Percentiles rank a stretch among this genome's conserved stretches.
phyloP scores from a whole-genome alignment of 2,888 invertebrate genomes.

The Megalurothrips usitatus region DNA sequence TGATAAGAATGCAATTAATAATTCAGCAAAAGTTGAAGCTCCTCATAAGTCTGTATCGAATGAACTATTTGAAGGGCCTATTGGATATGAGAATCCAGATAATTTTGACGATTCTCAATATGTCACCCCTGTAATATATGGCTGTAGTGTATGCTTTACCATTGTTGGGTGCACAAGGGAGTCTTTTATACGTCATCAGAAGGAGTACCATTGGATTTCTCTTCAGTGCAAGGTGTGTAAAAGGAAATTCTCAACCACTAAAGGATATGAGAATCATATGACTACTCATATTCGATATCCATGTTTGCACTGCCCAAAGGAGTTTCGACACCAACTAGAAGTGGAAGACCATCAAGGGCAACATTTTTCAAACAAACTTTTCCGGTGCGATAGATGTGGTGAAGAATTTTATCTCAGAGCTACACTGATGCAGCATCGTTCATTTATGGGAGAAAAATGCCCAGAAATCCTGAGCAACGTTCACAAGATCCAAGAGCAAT shows the following conservation, averaged over 20 bases:
- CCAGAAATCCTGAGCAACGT: neutral
- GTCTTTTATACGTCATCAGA: neutral
- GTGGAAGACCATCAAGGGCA: neutral
- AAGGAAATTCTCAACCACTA: neutral
- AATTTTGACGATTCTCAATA: neutral
- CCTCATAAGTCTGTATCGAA: too few species aligned
- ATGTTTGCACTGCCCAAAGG: constrained; percentile 11
- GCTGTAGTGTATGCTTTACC: neutral
- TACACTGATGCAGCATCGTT: neutral
- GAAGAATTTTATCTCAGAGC: neutral
- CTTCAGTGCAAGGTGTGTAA: neutral
- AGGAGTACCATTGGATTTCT: neutral
- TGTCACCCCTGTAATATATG: neutral
- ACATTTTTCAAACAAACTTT: neutral
- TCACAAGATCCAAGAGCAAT: neutral
- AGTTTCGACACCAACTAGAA: neutral
- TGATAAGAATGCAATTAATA: neutral
- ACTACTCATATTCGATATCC: neutral
- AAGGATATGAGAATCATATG: constrained; percentile 6
- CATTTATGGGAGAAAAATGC: neutral
- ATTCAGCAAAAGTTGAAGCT: neutral
- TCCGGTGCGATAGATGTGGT: neutral
- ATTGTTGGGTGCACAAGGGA: neutral
- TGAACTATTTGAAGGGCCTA: neutral
- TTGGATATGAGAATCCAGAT: neutral